These are phyloP conservation scores for Onchidella celtica DNA, from an alignment of 2,888 invertebrate species.

Conservation along the genomic window DNA sequence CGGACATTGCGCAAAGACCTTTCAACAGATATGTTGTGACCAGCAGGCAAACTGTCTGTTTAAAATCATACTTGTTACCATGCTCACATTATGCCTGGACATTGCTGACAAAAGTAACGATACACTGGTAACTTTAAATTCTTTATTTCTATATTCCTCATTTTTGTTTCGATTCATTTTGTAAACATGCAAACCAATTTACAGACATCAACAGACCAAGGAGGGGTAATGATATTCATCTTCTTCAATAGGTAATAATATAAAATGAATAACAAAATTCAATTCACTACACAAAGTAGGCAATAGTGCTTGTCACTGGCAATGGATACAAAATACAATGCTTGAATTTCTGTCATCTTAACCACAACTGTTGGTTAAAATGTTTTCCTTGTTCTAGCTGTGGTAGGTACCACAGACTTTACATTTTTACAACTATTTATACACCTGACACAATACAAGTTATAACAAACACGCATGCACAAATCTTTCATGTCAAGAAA, in stretches of 20 bases:
- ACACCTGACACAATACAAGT: conserved; percentile 15
- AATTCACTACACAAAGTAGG: conserved; percentile 29
- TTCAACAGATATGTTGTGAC: conserved; percentile 5
- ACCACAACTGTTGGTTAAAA: not conserved
- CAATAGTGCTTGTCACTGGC: conserved; percentile 39
- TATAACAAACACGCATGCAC: conserved; percentile 23
- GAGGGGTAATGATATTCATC: conserved; percentile 20
- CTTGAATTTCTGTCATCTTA: not conserved
- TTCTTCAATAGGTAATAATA: not conserved
- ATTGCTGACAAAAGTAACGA: not conserved
- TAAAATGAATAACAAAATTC: conserved; percentile 16
- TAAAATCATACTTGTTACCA: not conserved
- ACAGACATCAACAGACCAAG: conserved; percentile 22
- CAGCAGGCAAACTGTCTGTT: not conserved
- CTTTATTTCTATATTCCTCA: not conserved
- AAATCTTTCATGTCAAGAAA: conserved; percentile 31
- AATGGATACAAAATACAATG: conserved; percentile 25
- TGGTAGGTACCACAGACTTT: conserved; percentile 15
- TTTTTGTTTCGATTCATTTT: not conserved
- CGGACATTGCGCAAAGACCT: not conserved
- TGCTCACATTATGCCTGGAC: not conserved
- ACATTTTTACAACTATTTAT: conserved; percentile 43
- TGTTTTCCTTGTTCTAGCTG: conserved; percentile 4
- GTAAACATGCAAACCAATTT: not conserved
- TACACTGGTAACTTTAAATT: not conserved